A percentile compares a stretch with the other conserved stretches of the same genome.
These are phyloP conservation scores for Drosophila kurseongensis DNA, from an alignment of 1,140 invertebrate species.

Conservation along the genomic window DNA sequence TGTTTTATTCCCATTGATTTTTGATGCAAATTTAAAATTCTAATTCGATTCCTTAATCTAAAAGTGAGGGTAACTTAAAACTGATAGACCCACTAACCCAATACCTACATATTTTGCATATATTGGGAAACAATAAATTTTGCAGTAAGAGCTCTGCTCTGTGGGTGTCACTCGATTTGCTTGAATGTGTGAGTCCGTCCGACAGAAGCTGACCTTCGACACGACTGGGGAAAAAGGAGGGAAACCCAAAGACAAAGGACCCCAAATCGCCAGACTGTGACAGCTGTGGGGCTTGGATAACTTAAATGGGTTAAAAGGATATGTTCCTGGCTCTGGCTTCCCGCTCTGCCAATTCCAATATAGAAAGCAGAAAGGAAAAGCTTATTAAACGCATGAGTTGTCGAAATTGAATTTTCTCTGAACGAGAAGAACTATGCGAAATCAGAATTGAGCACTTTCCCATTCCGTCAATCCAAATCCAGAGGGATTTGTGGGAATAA, in stretches of 20 bases:
- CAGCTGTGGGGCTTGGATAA: conserved; percentile 79
- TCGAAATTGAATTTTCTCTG: conserved; percentile 44
- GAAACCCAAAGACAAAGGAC: conserved; percentile 66
- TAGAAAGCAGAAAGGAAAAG: conserved; percentile 29
- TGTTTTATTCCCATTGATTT: neutral
- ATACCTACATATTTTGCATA: conserved; percentile 63
- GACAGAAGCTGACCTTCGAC: conserved; percentile 72
- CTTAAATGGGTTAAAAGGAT: conserved; percentile 82
- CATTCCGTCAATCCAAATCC: conserved; percentile 1
- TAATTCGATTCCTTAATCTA: too few species aligned
- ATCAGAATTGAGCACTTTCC: conserved; percentile 27
- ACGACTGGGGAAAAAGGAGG: conserved; percentile 16
- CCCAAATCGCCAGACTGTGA: conserved; percentile 80
- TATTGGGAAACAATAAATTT: conserved; percentile 83
- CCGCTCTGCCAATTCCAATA: conserved; percentile 14
- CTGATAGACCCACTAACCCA: neutral
- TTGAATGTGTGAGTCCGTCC: conserved; percentile 43
- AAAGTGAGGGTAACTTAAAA: neutral
- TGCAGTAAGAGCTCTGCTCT: conserved; percentile 54
- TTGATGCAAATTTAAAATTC: neutral
- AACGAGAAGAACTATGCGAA: conserved; percentile 22
- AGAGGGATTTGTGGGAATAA: conserved; percentile 27
- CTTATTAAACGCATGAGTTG: conserved; percentile 55
- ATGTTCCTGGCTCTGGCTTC: conserved; percentile 46
- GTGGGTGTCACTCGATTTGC: conserved; percentile 24